Percentiles rank a stretch among this genome's conserved stretches.
These are phyloP conservation scores for Catocala fraxini DNA, from an alignment of 2,888 invertebrate species.

Conservation along the genomic window DNA sequence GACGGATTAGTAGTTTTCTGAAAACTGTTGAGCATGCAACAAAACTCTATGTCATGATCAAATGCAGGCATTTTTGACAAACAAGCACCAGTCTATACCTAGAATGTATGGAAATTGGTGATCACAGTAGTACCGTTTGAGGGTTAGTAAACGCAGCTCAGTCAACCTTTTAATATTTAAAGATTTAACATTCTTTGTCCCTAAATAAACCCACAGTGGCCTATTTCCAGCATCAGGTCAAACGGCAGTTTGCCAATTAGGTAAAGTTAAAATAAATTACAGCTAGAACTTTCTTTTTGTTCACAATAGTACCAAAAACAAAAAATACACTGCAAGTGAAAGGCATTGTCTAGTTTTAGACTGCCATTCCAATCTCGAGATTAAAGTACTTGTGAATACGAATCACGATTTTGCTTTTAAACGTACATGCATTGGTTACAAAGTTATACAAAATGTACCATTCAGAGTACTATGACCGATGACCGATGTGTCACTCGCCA, in stretches of 20 bases:
- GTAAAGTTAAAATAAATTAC: too few species aligned
- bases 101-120: too few species aligned
- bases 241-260: not conserved
- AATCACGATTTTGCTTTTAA: constrained; percentile 29
- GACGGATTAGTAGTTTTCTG: too few species aligned
- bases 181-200: too few species aligned
- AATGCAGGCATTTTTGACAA: too few species aligned
- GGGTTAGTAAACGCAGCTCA: too few species aligned
- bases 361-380: constrained; percentile 15
- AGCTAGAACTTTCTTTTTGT: too few species aligned
- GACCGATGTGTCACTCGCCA: constrained; percentile 17
- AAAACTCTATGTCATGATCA: too few species aligned
- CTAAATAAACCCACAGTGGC: not conserved
- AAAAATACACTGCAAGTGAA: constrained; percentile 17
- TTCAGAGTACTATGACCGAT: constrained; percentile 12
- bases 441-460: constrained; percentile 7
- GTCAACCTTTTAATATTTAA: too few species aligned
- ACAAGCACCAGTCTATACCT: too few species aligned
- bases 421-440: constrained; percentile 23
- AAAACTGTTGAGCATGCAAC: too few species aligned
- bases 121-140: too few species aligned
- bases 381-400: constrained; percentile 25
- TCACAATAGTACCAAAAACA: not conserved
- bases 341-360: constrained; percentile 17
- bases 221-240: not conserved